phyloP scores from a whole-genome alignment of 1,140 invertebrate genomes.

The Telenomus remus region DNA sequence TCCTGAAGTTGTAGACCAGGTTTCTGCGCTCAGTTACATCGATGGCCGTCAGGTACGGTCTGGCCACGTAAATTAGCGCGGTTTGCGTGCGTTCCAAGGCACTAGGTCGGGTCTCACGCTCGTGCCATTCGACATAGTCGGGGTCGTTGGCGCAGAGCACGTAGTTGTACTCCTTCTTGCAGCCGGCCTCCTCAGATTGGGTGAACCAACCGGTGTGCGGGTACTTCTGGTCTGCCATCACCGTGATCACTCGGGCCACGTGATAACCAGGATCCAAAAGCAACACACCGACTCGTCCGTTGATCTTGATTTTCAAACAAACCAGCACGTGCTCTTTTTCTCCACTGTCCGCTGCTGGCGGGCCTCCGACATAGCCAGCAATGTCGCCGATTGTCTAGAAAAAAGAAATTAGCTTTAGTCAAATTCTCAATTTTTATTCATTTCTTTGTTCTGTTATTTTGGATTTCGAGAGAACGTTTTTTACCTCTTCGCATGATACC shows the following conservation, averaged over 20 bases:
- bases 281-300: conserved; percentile 83
- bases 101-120: conserved; percentile 80
- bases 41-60: conserved; percentile 86
- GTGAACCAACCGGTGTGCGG: conserved; percentile 93
- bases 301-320: conserved; percentile 84
- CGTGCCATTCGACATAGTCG: conserved; percentile 89
- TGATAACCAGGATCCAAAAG: conserved; percentile 94
- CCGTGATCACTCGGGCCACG: conserved; percentile 87
- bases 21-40: conserved; percentile 92
- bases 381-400: conserved; percentile 79
- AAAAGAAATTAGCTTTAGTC: not conserved
- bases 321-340: conserved; percentile 94
- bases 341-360: conserved; percentile 78
- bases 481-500: conserved; percentile 90
- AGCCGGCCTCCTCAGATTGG: conserved; percentile 83
- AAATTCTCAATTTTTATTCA: not conserved
- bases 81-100: conserved; percentile 72
- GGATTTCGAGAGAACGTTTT: not conserved
- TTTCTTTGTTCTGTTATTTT: not conserved
- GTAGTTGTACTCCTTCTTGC: conserved; percentile 89
- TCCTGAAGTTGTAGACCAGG: conserved; percentile 91
- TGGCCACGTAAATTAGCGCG: conserved; percentile 84
- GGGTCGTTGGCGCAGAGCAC: conserved; percentile 79
- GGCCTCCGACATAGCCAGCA: conserved; percentile 79
- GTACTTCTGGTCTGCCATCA: conserved; percentile 88